A percentile compares a stretch with the other conserved stretches of the same genome.
phyloP scores from a whole-genome alignment of 2,888 invertebrate species.

The Ennomos quercinarius region DNA sequence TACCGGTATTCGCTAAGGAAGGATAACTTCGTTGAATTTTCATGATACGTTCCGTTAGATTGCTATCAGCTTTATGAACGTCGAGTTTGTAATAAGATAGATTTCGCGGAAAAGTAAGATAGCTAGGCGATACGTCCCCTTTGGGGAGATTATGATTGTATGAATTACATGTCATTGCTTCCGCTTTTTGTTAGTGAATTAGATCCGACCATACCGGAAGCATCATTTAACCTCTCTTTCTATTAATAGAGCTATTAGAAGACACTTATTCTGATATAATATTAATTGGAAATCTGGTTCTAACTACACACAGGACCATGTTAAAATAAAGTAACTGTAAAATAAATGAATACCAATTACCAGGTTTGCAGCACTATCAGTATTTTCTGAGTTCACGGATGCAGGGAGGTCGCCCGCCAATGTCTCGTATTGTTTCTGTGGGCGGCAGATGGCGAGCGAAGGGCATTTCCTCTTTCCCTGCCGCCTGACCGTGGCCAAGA shows the following conservation, averaged over 20 bases:
- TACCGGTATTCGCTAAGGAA: slow-evolving; percentile 22
- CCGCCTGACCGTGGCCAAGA: slow-evolving; percentile 64
- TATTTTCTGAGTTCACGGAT: slow-evolving; percentile 61
- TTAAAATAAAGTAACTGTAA: background rate
- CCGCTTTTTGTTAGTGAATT: slow-evolving; percentile 14
- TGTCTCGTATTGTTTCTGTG: slow-evolving; percentile 76
- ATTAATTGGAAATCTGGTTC: background rate
- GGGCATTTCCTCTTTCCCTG: slow-evolving; percentile 74
- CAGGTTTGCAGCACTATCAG: background rate
- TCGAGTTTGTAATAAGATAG: slow-evolving; percentile 19
- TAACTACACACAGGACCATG: background rate
- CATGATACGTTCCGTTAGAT: slow-evolving; percentile 30
- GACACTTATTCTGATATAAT: background rate
- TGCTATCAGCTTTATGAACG: slow-evolving; percentile 25
- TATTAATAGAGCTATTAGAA: too few relatives aligned
- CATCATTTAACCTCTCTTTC: slow-evolving; percentile 8
- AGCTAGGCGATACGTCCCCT: slow-evolving; percentile 16
- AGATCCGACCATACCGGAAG: slow-evolving; percentile 3
- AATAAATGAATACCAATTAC: slow-evolving; percentile 1
- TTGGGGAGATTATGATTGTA: slow-evolving; percentile 16
- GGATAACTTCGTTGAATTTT: slow-evolving; percentile 30
- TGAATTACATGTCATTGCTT: slow-evolving; percentile 10
- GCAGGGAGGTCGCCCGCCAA: slow-evolving; percentile 68
- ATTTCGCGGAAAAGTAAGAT: slow-evolving; percentile 16
- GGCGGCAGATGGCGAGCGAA: slow-evolving; percentile 65